These are phyloP conservation scores for Rhagologus leucostigma DNA, from an alignment of 2,113 vertebrate genomes.

Conservation along the genomic window DNA sequence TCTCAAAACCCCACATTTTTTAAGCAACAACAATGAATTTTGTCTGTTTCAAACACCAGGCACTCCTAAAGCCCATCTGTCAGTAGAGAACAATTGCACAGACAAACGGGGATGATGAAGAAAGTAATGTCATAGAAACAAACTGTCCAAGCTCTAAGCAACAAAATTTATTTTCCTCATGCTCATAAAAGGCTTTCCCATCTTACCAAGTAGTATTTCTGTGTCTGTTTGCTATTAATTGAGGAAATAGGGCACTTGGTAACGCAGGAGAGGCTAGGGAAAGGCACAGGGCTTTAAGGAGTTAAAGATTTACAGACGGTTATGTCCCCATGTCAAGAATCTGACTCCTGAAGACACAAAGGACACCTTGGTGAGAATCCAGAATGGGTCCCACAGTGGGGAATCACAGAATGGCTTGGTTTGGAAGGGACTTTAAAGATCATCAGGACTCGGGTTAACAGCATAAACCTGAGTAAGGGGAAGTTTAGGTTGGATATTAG, in stretches of 20 bases:
- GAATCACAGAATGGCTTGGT: not conserved
- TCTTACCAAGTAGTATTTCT: not conserved
- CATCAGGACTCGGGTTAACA: not conserved
- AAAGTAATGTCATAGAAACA: not conserved
- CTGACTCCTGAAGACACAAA: not conserved
- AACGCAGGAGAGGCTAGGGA: not conserved
- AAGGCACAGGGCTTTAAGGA: not conserved
- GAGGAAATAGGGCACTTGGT: not conserved
- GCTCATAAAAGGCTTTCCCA: not conserved
- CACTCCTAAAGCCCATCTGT: conserved; percentile 5
- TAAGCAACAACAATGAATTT: not conserved
- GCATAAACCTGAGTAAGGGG: not conserved
- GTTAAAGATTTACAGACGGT: not conserved
- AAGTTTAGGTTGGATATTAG: not conserved
- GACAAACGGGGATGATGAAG: not conserved
- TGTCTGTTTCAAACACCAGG: not conserved
- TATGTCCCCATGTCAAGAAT: not conserved
- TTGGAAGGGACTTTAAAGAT: not conserved
- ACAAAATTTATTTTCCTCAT: not conserved
- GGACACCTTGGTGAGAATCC: not conserved
- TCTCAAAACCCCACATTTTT: not conserved
- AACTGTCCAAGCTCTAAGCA: not conserved
- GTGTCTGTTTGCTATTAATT: not conserved
- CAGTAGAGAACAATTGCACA: not conserved
- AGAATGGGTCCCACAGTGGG: not conserved